A percentile compares a stretch with the other conserved stretches of the same genome.
Evolutionary conservation across 2,888 invertebrate genomes (phyloP).

Genomic region (Ctenicera cuprea): DNA sequence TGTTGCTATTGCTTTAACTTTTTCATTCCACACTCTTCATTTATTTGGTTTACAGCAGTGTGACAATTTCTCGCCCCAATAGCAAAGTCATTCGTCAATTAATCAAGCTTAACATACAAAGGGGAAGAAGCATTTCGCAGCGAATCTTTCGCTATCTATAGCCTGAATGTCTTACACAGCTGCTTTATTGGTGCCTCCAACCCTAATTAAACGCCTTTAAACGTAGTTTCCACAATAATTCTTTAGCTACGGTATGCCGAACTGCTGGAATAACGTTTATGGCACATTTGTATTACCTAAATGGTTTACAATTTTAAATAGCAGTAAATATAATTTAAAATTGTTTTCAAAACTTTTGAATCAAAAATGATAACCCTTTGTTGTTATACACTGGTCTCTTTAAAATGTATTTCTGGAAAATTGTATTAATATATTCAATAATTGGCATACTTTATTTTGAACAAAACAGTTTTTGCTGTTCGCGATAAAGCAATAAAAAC

Average conservation of each 20-base stretch:
- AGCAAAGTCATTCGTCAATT: slow-evolving; percentile 58
- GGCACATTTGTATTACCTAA: too few species aligned
- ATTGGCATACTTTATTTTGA: too few species aligned
- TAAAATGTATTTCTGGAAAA: too few species aligned
- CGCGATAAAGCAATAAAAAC: too few species aligned
- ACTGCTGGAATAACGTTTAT: neutral
- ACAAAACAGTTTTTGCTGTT: too few species aligned
- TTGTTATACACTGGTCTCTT: too few species aligned
- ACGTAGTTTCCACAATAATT: neutral
- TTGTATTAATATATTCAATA: too few species aligned
- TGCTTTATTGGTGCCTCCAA: slow-evolving; percentile 23
- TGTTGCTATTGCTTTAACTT: neutral
- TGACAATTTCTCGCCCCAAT: slow-evolving; percentile 48
- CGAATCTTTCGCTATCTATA: slow-evolving; percentile 17
- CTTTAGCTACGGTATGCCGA: neutral
- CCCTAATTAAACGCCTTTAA: slow-evolving; percentile 29
- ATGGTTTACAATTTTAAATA: too few species aligned
- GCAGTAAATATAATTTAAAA: too few species aligned
- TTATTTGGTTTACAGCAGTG: slow-evolving; percentile 18
- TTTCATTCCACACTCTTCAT: neutral
- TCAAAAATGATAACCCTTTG: too few species aligned
- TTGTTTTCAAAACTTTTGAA: too few species aligned
- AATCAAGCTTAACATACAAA: slow-evolving; percentile 56
- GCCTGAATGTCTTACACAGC: slow-evolving; percentile 23
- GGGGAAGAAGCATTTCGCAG: slow-evolving; percentile 40